Base-by-base conservation (phyloP, 30 jellyfish, hydroid and myxozoan genomes). In the Aurelia sp. region DNA sequence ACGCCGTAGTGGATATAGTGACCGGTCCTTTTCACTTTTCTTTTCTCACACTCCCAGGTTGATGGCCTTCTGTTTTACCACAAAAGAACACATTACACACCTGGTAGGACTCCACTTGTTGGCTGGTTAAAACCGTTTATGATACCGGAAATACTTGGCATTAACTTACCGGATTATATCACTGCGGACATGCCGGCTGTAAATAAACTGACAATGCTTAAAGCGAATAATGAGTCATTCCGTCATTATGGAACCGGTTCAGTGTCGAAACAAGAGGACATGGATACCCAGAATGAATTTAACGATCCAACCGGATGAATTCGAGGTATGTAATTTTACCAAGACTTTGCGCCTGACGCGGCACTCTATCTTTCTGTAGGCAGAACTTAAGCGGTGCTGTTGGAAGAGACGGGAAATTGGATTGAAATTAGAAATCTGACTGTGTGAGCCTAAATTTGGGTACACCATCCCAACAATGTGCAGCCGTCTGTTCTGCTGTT, bases 11-110 rank as follows among this genome's bases (percentile, higher is more conserved):
- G 33, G 33, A 27, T 27, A 27, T 27, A 27, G 33, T 27, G 33
- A 2, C 33, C 33, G 1, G 33, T 27, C 33, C 33, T 27, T 27
- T 27, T 27, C 2, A 13, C 35, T 38, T 67, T 33, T 38, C 50
- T 64, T 44, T 44, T 10, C 55, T 9, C 2, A 0, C 16, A 2
- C 69, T 65, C 55, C 22, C 60, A 94, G 99, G 75, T 94, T 20
- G 99, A 94, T 69, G 99, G 99, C n/a, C 82, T 94, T 16, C 91
- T 94, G 19, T 94, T 94, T 76, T 94, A 94, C 75, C 99, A 94
- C 89, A 82, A 84, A 63, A 62, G 90, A 67, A 63, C 88, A 20
- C 97, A 85, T 47, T 94, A 94, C 67, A 65, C 88, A 9, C 99
- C 99, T 33, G 99, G 97, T 38, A 67, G 99, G 72, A 94, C 97